Conservation (phyloP, 2,797 vertebrate species). For the Artibeus jamaicensis region DNA sequence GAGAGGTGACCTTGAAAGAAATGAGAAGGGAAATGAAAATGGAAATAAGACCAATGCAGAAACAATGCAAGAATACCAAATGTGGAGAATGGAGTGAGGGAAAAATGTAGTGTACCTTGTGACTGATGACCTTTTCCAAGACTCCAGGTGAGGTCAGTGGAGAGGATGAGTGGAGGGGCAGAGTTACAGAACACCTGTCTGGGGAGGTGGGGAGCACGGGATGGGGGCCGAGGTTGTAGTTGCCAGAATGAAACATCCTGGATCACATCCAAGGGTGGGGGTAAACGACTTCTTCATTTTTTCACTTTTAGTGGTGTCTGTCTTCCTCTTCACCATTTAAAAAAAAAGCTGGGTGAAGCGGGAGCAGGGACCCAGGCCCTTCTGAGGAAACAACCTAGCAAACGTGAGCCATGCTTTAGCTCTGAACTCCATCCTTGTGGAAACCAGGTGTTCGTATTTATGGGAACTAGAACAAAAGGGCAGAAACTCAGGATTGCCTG, state of each 20-base stretch:
- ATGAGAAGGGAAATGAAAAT: neutral
- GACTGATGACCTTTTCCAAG: neutral
- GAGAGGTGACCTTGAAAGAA: neutral
- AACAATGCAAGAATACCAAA: neutral
- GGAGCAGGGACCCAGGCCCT: neutral
- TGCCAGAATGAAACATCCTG: neutral
- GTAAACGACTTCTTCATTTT: neutral
- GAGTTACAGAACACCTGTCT: neutral
- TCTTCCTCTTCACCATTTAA: neutral
- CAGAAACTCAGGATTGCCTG: neutral
- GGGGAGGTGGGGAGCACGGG: neutral
- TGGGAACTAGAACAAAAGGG: neutral
- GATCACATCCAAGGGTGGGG: neutral
- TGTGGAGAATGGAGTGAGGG: neutral
- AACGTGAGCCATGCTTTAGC: neutral
- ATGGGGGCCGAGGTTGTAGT: neutral
- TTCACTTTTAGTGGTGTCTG: neutral
- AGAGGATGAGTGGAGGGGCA: neutral
- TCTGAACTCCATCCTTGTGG: neutral
- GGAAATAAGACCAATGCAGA: neutral
- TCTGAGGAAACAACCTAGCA: neutral
- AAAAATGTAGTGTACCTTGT: neutral
- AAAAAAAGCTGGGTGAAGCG: neutral
- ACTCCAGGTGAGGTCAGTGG: neutral
- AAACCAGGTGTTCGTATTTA: neutral